Percentiles rank a stretch among this genome's conserved stretches.
phyloP scores from a whole-genome alignment of 2,113 vertebrate genomes.

The Dryoscopus gambensis region DNA sequence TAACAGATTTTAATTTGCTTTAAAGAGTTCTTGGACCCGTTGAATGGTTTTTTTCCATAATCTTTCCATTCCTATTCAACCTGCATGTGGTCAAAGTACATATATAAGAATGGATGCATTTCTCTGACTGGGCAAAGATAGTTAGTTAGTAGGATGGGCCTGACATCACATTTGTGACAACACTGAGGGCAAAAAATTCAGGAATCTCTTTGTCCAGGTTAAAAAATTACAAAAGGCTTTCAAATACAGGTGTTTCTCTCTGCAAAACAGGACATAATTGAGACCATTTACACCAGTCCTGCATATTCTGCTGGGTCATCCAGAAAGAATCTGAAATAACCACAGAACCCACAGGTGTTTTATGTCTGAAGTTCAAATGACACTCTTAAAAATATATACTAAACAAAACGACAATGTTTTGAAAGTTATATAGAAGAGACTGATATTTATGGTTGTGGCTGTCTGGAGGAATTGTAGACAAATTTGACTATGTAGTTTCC shows the following conservation, averaged over 20 bases:
- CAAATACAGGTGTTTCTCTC: not conserved
- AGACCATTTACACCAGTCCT: not conserved
- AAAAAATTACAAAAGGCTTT: not conserved
- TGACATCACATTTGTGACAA: not conserved
- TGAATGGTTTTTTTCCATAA: not conserved
- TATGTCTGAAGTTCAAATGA: not conserved
- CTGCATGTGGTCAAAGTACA: accelerated
- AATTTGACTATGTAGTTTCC: not conserved
- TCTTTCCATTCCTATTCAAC: not conserved
- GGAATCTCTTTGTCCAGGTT: not conserved
- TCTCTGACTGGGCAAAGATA: not conserved
- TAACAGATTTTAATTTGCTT: not conserved
- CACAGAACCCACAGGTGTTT: not conserved
- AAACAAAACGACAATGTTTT: not conserved
- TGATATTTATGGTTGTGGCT: not conserved
- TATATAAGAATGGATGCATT: not conserved
- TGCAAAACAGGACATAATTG: not conserved
- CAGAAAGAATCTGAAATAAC: not conserved
- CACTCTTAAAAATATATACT: not conserved
- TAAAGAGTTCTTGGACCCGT: not conserved
- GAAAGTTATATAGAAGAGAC: not conserved
- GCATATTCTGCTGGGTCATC: not conserved
- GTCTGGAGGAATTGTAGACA: not conserved
- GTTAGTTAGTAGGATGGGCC: not conserved
- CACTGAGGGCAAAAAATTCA: not conserved